A percentile compares a stretch with the other conserved stretches of the same genome.
phyloP scores from a whole-genome alignment of 2,797 vertebrate genomes.

The Phoeniculus purpureus region DNA sequence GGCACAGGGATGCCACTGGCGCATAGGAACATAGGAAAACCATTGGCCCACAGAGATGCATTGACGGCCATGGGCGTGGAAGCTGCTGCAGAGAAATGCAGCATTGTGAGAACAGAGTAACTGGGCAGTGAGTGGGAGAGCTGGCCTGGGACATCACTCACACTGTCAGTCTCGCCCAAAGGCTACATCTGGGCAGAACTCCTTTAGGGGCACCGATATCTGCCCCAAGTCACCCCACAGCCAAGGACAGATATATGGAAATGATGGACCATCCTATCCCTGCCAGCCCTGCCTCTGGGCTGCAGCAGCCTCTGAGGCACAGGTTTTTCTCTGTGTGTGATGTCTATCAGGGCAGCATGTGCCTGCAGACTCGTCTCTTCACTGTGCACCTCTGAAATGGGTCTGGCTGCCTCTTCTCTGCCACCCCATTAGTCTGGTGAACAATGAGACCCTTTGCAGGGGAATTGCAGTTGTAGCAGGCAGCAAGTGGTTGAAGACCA shows the following conservation, averaged over 20 bases:
- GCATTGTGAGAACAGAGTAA: neutral
- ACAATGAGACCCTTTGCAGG: neutral
- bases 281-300: neutral
- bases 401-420: neutral
- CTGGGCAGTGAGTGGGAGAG: neutral
- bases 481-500: neutral
- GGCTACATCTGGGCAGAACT: neutral
- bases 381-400: neutral
- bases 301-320: neutral
- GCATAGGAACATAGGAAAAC: too few relatives aligned
- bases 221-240: neutral
- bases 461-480: neutral
- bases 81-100: neutral
- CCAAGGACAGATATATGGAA: rapidly evolving
- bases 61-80: neutral
- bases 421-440: neutral
- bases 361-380: neutral
- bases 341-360: neutral
- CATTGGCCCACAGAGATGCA: neutral
- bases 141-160: rapidly evolving
- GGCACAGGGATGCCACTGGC: too few relatives aligned
- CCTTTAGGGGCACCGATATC: neutral
- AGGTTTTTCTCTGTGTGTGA: too few relatives aligned
- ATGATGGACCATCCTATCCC: rapidly evolving
- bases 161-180: neutral